Conservation (phyloP, 2,113 vertebrate species). For the Sterrhoptilus dennistouni region DNA sequence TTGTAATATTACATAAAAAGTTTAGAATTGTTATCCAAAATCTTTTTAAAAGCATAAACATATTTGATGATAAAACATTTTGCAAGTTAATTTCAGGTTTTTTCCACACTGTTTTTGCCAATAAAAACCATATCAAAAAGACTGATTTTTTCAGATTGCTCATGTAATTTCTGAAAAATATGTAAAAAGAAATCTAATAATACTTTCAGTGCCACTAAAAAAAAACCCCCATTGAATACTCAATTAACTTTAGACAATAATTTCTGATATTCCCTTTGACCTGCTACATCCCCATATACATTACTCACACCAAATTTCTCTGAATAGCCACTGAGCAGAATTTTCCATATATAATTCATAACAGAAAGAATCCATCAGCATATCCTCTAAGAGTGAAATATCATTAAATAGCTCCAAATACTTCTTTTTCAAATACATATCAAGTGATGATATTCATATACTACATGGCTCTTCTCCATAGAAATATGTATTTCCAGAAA, state of each 20-base stretch:
- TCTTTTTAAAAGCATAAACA: background rate
- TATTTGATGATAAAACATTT: background rate
- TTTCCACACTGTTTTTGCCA: background rate
- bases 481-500: conserved; percentile 11
- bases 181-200: background rate
- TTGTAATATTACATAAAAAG: background rate
- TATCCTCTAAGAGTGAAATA: conserved; percentile 25
- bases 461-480: conserved; percentile 1
- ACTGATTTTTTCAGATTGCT: background rate
- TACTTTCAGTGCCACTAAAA: background rate
- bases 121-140: background rate
- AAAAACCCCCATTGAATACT: background rate
- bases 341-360: background rate
- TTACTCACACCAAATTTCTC: background rate
- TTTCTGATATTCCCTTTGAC: background rate
- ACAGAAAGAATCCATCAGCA: background rate
- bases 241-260: background rate
- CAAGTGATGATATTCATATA: conserved; percentile 22
- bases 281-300: background rate
- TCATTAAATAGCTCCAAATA: conserved; percentile 59
- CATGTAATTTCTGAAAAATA: background rate
- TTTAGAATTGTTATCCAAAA: background rate
- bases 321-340: background rate
- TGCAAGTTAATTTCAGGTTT: background rate
- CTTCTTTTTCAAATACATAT: conserved; percentile 38